phyloP scores from a whole-genome alignment of 2,113 vertebrate species.

The Gambusia holbrooki region DNA sequence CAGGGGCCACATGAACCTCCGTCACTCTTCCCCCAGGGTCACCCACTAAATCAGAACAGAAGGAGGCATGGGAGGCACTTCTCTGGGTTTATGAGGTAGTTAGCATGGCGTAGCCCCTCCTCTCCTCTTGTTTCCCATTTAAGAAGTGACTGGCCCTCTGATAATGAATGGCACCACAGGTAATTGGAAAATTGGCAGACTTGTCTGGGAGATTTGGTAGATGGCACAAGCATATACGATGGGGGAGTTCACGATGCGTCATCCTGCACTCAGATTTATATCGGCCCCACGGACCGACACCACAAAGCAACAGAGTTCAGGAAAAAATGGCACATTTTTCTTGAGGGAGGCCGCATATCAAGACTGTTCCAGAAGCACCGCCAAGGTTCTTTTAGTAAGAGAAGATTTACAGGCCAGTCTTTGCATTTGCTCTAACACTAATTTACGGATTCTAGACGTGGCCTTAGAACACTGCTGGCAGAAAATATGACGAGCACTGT shows the following conservation, averaged over 20 bases:
- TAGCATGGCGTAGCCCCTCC: conserved; percentile 81
- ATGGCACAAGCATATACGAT: conserved; percentile 84
- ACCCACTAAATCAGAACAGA: conserved; percentile 62
- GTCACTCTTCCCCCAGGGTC: conserved; percentile 55
- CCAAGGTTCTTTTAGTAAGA: conserved; percentile 71
- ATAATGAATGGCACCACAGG: conserved; percentile 91
- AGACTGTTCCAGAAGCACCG: conserved; percentile 75
- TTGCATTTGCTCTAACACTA: conserved; percentile 50
- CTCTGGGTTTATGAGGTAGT: conserved; percentile 84
- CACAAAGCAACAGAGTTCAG: conserved; percentile 80
- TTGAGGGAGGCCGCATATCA: conserved; percentile 77
- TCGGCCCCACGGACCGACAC: conserved; percentile 79
- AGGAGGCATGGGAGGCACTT: conserved; percentile 68
- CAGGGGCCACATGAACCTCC: conserved; percentile 37
- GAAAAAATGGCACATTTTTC: conserved; percentile 79
- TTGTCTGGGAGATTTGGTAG: conserved; percentile 92
- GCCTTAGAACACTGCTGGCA: background rate
- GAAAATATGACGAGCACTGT: background rate
- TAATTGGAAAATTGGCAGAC: conserved; percentile 98
- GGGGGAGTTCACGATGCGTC: conserved; percentile 83
- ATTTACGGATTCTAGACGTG: conserved; percentile 35
- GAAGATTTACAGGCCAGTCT: conserved; percentile 49
- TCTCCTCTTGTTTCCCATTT: conserved; percentile 86
- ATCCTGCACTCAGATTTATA: conserved; percentile 86
- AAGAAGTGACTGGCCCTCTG: conserved; percentile 87